Base-by-base conservation (phyloP, 2,797 vertebrate genomes). In the Hemibagrus guttatus region DNA sequence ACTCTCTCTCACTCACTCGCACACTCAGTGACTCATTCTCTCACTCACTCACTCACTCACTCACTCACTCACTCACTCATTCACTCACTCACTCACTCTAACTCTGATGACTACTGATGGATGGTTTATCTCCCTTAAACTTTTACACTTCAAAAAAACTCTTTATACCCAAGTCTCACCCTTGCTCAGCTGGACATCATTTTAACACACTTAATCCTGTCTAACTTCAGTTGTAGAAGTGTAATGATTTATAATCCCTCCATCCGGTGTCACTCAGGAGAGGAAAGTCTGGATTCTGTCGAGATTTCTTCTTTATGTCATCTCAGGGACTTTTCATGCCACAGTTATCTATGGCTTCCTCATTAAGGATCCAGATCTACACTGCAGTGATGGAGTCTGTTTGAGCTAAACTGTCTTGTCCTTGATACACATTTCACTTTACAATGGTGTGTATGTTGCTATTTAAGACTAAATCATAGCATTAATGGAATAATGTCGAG, bases 251-350 rank as follows among this genome's bases (percentile, higher is more conserved):
- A 42, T 42, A 61, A 63, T 81, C 35, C 23, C 58, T 63, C 58
- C n/a, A 46, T 63, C 58, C 21, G 35, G 13, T 61, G 54, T 78
- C 52, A 56, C 21, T 11, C 52, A 59, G 28, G 58, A 21, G 54
- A 59, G 54, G 76, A 58, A 28, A 35, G 74, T 56, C 52, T 78
- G 28, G 75, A 78, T 78, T 78, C 49, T 56, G 31, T 59, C 76
- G 59, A 16, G 35, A 58, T 61, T 61, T 58, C 54, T 35, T 61
- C 54, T 9, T 59, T 5, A 42, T 8, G 56, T 80, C 21, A 42
- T 14, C 21, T 42, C 56, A 42, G 31, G 31, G 7, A 42, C 0
- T n/a, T 61, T 61, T 61, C 54, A 14, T 61, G 4, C 42, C 8
- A 72, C 39, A 13, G 21, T 72, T 46, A 4, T 80, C 2, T 42